These are phyloP conservation scores for Hoplodrina ambigua DNA, from an alignment of 2,888 invertebrate species.

Conservation along the genomic window DNA sequence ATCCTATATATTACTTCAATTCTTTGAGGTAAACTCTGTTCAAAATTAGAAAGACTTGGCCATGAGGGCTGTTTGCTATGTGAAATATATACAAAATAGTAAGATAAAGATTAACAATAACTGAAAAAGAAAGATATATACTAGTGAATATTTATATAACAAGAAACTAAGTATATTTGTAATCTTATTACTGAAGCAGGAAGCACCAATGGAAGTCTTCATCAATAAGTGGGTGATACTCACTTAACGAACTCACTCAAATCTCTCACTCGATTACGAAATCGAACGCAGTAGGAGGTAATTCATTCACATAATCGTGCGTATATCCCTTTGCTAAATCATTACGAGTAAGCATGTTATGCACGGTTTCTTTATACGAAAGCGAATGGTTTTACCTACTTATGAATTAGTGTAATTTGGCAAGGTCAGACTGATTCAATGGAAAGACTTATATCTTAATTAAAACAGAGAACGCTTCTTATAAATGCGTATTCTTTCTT, in stretches of 20 bases:
- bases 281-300: conserved; percentile 28
- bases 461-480: background rate
- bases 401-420: conserved; percentile 9
- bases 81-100: too few relatives aligned
- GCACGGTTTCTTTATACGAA: conserved; percentile 11
- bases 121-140: background rate
- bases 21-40: too few relatives aligned
- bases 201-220: background rate
- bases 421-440: conserved; percentile 6
- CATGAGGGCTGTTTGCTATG: too few relatives aligned
- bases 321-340: conserved; percentile 36
- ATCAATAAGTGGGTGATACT: background rate
- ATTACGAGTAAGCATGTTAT: conserved; percentile 20
- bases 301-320: conserved; percentile 20
- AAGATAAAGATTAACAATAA: too few relatives aligned
- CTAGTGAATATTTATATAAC: background rate
- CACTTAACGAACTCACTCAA: conserved; percentile 1
- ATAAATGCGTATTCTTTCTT: background rate
- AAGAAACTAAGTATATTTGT: too few relatives aligned
- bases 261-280: conserved; percentile 25
- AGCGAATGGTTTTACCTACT: conserved; percentile 1
- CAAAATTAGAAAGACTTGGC: too few relatives aligned
- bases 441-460: background rate
- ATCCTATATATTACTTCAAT: too few relatives aligned
- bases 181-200: conserved; percentile 3